Percentiles rank a stretch among this genome's conserved stretches.
Evolutionary conservation across 2,113 vertebrate species (phyloP).

Genomic region (Ciconia stormi): DNA sequence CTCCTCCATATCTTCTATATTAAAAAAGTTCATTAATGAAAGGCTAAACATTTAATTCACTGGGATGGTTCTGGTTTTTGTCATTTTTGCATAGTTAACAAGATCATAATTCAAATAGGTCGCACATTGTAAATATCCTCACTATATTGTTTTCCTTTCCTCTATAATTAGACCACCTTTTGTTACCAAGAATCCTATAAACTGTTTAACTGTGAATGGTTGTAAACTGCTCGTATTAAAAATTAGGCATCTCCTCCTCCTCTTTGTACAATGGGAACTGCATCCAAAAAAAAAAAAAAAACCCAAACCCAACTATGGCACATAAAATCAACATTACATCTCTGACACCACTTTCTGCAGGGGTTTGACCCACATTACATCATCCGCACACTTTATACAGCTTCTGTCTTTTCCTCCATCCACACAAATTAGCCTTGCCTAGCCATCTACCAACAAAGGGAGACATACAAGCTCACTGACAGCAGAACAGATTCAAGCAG

Average conservation of each 20-base stretch:
- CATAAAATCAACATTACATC: constrained; percentile 44
- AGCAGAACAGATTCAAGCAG: background rate
- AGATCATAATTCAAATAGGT: constrained; percentile 77
- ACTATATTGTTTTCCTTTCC: constrained; percentile 67
- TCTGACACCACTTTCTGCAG: constrained; percentile 19
- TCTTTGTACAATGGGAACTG: background rate
- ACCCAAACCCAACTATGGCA: background rate
- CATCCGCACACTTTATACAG: background rate
- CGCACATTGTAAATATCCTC: constrained; percentile 78
- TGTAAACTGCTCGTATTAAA: constrained; percentile 75
- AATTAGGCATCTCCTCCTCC: constrained; percentile 52
- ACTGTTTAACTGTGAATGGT: constrained; percentile 67
- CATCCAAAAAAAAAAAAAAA: background rate
- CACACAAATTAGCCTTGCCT: background rate
- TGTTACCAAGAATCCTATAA: constrained; percentile 74
- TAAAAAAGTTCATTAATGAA: constrained; percentile 70
- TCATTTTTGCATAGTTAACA: constrained; percentile 77
- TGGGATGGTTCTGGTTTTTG: constrained; percentile 72
- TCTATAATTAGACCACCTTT: constrained; percentile 74
- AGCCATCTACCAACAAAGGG: background rate
- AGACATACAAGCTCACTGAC: background rate
- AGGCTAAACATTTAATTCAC: constrained; percentile 66
- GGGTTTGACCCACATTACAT: constrained; percentile 20
- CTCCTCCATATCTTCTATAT: constrained; percentile 56
- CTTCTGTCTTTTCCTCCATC: constrained; percentile 5